Base-by-base conservation (phyloP, 53 echinoderm and acorn worm species). In the Paracentrotus lividus region DNA sequence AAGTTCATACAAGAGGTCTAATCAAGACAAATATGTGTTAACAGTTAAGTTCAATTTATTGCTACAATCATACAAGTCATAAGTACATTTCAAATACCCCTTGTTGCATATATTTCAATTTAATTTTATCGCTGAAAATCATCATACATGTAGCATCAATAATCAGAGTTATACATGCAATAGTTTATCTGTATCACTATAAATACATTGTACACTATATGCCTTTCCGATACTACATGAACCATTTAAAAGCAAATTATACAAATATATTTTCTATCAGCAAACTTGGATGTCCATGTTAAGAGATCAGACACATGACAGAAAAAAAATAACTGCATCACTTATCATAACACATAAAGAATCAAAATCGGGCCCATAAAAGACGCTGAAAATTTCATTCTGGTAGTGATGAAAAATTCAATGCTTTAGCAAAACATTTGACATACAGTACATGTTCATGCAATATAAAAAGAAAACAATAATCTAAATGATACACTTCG, bases 221-320 rank as follows among this genome's bases (percentile, higher is more conserved):
- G 40, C 40, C 2, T 69, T 26, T 61, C 26, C 61, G 29, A 61
- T 61, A 26, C 1, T 61, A 55, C 55, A 55, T 49, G 49, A 12
- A 59, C 54, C 54, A 10, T 64, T 72, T 38, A 36, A 72, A 72
- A 72, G 40, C 72, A 72, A 72, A 20, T 72, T 72, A 72, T 72
- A 72, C 40, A 72, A 21, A 72, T 9, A 67, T 33, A 72, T 72
- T 36, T n/a, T n/a, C n/a, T n/a, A n/a, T n/a, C n/a, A 40, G 40
- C 36, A 38, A 72, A 40, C 5, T 72, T 7, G 3, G 18, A 7
- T 13, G 40, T 21, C 24, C n/a, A n/a, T n/a, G n/a, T n/a, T n/a
- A n/a, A n/a, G n/a, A n/a, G n/a, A n/a, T n/a, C n/a, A n/a, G n/a
- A n/a, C n/a, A n/a, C n/a, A n/a, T n/a, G n/a, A n/a, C n/a, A n/a